Conservation (phyloP, 2,888 invertebrate species). For the Branchipolynoe longqiensis region DNA sequence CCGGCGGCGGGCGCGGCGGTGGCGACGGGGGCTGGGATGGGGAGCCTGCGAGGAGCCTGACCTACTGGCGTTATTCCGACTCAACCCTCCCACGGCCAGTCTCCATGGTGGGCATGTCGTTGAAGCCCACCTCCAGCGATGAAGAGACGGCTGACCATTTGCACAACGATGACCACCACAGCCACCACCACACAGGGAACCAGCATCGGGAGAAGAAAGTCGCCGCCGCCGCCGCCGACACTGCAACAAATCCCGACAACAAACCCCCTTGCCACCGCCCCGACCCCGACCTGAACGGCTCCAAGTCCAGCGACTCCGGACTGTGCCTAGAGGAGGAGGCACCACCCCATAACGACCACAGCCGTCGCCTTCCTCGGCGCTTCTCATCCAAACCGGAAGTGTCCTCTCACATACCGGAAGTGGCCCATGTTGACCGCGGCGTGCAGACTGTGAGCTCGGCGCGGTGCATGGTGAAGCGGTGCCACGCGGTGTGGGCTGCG, state of each 20-base stretch:
- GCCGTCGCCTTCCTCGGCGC: not conserved
- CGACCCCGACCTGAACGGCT: not conserved
- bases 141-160: too few species aligned
- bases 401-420: not conserved
- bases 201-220: not conserved
- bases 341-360: too few species aligned
- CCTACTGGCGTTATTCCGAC: too few species aligned
- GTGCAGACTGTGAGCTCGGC: conserved; percentile 2
- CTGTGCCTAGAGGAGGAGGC: conserved; percentile 3
- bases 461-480: conserved; percentile 21
- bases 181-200: too few species aligned
- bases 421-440: not conserved
- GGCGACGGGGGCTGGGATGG: too few species aligned
- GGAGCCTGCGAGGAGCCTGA: too few species aligned
- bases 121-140: too few species aligned
- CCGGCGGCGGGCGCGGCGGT: not conserved
- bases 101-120: too few species aligned
- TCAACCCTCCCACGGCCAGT: too few species aligned
- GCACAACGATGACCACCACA: too few species aligned
- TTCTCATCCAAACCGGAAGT: conserved; percentile 1
- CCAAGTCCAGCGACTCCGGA: not conserved
- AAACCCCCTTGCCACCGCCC: not conserved
- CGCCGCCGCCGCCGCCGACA: not conserved
- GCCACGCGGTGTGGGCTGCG: conserved; percentile 39
- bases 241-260: not conserved